Percentiles rank a stretch among this genome's conserved stretches.
These are phyloP conservation scores for Drosophila meridiana DNA, from an alignment of 2,888 invertebrate genomes.

Conservation along the genomic window DNA sequence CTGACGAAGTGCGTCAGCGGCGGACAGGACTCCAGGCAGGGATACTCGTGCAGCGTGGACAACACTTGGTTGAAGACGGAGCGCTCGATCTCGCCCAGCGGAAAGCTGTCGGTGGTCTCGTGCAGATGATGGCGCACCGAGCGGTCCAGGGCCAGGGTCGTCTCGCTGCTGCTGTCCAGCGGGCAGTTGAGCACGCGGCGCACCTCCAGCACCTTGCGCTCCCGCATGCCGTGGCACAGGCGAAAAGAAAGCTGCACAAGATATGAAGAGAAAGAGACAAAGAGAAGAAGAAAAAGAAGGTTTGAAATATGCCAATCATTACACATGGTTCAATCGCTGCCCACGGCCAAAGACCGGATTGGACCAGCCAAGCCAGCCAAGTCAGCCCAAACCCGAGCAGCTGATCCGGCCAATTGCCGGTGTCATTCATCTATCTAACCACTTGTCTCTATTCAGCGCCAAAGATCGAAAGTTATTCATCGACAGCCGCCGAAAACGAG, in stretches of 20 bases:
- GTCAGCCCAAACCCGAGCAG: conserved; percentile 35
- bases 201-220: conserved; percentile 90
- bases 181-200: conserved; percentile 87
- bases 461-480: conserved; percentile 71
- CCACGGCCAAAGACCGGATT: conserved; percentile 28
- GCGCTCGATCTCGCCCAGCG: conserved; percentile 89
- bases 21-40: conserved; percentile 92
- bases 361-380: background rate
- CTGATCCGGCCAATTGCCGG: conserved; percentile 54
- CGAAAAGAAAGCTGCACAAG: conserved; percentile 89
- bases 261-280: conserved; percentile 4
- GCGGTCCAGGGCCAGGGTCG: conserved; percentile 86
- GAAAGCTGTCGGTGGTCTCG: conserved; percentile 90
- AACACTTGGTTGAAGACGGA: conserved; percentile 91
- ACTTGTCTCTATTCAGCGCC: conserved; percentile 36
- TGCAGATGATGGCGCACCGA: conserved; percentile 89
- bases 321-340: conserved; percentile 44
- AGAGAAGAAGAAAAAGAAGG: conserved; percentile 21
- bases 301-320: conserved; percentile 54
- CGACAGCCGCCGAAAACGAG: conserved; percentile 18
- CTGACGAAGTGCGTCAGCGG: conserved; percentile 92
- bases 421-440: conserved; percentile 68
- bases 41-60: conserved; percentile 96
- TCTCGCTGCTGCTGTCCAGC: conserved; percentile 85
- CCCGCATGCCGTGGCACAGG: conserved; percentile 89